A percentile compares a stretch with the other conserved stretches of the same genome.
Evolutionary conservation across 2,888 invertebrate genomes (phyloP).

Genomic region (Drosophila rellima): DNA sequence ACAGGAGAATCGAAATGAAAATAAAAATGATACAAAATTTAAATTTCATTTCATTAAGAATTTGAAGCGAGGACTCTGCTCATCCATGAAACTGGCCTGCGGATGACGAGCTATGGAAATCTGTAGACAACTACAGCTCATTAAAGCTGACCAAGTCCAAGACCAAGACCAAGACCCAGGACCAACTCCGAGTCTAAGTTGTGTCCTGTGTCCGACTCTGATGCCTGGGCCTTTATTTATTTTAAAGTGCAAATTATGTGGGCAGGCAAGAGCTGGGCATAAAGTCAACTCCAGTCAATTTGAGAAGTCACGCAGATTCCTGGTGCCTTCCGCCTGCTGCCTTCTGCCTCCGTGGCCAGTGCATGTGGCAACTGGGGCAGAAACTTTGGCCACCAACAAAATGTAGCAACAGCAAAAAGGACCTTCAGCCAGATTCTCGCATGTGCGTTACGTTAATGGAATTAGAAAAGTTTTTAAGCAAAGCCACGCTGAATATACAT

Average conservation of each 20-base stretch:
- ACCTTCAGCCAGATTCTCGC: slow-evolving; percentile 49
- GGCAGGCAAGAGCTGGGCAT: slow-evolving; percentile 5
- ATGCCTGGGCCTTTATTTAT: slow-evolving; percentile 39
- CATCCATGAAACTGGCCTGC: slow-evolving; percentile 39
- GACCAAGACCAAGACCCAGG: not conserved
- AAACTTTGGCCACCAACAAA: slow-evolving; percentile 53
- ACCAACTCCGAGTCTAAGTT: not conserved
- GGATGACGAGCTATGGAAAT: slow-evolving; percentile 46
- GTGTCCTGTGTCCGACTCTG: not conserved
- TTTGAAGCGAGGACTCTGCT: slow-evolving; percentile 39
- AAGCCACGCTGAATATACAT: slow-evolving; percentile 60
- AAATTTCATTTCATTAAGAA: slow-evolving; percentile 70
- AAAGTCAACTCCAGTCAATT: slow-evolving; percentile 49
- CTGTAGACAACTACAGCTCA: slow-evolving; percentile 73
- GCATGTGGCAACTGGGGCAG: slow-evolving; percentile 60
- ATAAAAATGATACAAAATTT: slow-evolving; percentile 61
- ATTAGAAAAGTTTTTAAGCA: slow-evolving; percentile 83
- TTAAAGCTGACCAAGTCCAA: slow-evolving; percentile 54
- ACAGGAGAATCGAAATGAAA: slow-evolving; percentile 1
- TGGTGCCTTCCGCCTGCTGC: not conserved
- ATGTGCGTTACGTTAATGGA: slow-evolving; percentile 83
- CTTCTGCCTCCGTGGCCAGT: slow-evolving; percentile 34
- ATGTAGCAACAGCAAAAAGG: slow-evolving; percentile 46
- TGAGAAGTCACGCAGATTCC: slow-evolving; percentile 61
- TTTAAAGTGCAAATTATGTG: slow-evolving; percentile 56